Evolutionary conservation across 1,140 invertebrate genomes (phyloP).

Genomic region (Argopecten irradians): DNA sequence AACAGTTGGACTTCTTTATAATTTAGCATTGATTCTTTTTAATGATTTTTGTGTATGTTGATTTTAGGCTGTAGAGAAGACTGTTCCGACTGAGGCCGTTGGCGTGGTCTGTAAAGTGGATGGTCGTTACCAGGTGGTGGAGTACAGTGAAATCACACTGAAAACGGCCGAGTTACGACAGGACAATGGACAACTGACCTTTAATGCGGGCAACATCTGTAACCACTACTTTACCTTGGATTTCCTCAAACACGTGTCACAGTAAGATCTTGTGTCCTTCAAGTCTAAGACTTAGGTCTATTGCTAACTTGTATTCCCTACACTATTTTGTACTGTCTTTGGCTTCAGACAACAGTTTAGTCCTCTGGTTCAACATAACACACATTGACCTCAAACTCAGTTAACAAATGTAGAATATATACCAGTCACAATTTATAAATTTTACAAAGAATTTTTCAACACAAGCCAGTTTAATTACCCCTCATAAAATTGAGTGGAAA

Average conservation of each 20-base stretch:
- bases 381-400: too few relatives aligned
- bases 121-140: conserved; percentile 91
- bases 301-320: too few relatives aligned
- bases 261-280: conserved; percentile 70
- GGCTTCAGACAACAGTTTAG: too few relatives aligned
- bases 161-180: conserved; percentile 90
- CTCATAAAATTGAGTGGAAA: too few relatives aligned
- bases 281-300: too few relatives aligned
- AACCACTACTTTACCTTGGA: conserved; percentile 97
- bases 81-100: conserved; percentile 92
- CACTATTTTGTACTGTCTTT: too few relatives aligned
- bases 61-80: conserved; percentile 90
- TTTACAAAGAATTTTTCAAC: too few relatives aligned
- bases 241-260: conserved; percentile 84
- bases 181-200: conserved; percentile 88
- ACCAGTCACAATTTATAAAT: too few relatives aligned
- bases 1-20: background rate
- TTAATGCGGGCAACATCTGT: conserved; percentile 97
- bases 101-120: conserved; percentile 96
- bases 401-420: too few relatives aligned
- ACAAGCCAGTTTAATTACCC: too few relatives aligned
- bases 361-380: too few relatives aligned
- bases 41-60: background rate
- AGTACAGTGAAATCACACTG: conserved; percentile 97
- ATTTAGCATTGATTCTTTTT: background rate